Evolutionary conservation across 2,888 invertebrate genomes (phyloP), one percentile per base, ranked within the genome.

Genomic region (Chouioia cunea): DNA sequence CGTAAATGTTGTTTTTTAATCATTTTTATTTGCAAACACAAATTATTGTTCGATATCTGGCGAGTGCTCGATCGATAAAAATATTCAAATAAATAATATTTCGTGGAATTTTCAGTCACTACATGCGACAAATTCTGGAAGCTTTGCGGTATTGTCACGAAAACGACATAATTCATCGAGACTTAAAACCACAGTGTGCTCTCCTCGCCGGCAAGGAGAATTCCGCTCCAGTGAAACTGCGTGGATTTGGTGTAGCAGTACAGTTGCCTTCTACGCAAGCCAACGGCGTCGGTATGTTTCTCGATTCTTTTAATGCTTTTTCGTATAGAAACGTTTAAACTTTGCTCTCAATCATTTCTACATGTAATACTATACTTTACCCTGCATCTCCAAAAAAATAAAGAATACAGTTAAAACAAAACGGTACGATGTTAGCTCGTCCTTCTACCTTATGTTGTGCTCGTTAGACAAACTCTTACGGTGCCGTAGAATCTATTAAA

Each of bases 121-220:
- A 99, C 89, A 96, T 99, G 95, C 92, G 97, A 66, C 99, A 99
- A 88, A 96, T 99, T 76, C 88, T 99, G 77, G 98, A 99, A 86
- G 98, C 99, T 1, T 88, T 99, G 64, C 91, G 96, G 80, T 99
- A 99, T 89, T 98, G 99, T 86, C 99, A 99, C 87, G 97, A 97
- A 86, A 97, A 97, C 85, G 95, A 97, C 87, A 97, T 99, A 79
- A 93, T 99, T 80, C 99, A 99, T 86, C 92, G 99, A 74, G 99
- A 99, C 87, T 93, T 99, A 78, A 93, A 98, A 80, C 99, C 99
- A 12, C 98, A 99, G 82, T 98, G 97, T 88, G 95, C 98, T 62
- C 89, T 99, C 60, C 88, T 99, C 71, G 97, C 99, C 48, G 97
- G 96, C 67, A 93, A 95, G 77, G 99, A 99, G 85, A 99, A 99